phyloP scores from a whole-genome alignment of 2,888 invertebrate species.

The Phyto melanocephala region DNA sequence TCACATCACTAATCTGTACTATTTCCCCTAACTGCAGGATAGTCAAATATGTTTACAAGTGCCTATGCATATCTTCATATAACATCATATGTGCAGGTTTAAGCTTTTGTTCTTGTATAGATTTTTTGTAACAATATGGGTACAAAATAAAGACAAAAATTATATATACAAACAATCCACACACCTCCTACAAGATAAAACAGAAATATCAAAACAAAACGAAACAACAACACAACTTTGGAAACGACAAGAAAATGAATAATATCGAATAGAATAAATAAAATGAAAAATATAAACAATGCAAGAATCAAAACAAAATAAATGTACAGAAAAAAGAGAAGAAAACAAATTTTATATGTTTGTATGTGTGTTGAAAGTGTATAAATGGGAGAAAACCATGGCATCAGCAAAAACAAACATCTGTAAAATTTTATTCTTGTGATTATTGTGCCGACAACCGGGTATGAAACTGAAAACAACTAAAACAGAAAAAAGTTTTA shows the following conservation, averaged over 20 bases:
- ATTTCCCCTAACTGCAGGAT: too few relatives aligned
- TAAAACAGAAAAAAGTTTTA: slow-evolving; percentile 17
- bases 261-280: too few relatives aligned
- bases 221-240: not conserved
- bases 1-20: too few relatives aligned
- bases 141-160: not conserved
- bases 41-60: too few relatives aligned
- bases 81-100: too few relatives aligned
- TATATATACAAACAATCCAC: not conserved
- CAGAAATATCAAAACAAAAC: slow-evolving; percentile 13
- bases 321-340: not conserved
- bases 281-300: not conserved
- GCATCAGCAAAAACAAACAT: not conserved
- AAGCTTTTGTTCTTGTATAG: not conserved
- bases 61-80: too few relatives aligned
- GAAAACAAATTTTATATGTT: not conserved
- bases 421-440: slow-evolving; percentile 14
- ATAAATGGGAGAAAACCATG: not conserved
- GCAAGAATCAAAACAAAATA: slow-evolving; percentile 27
- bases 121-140: not conserved
- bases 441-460: not conserved
- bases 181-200: slow-evolving; percentile 1
- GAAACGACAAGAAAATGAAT: too few relatives aligned
- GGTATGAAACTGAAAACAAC: slow-evolving; percentile 34
- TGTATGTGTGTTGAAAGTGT: not conserved